phyloP scores from a whole-genome alignment of 2,797 vertebrate species.

The Labeo calbasu region DNA sequence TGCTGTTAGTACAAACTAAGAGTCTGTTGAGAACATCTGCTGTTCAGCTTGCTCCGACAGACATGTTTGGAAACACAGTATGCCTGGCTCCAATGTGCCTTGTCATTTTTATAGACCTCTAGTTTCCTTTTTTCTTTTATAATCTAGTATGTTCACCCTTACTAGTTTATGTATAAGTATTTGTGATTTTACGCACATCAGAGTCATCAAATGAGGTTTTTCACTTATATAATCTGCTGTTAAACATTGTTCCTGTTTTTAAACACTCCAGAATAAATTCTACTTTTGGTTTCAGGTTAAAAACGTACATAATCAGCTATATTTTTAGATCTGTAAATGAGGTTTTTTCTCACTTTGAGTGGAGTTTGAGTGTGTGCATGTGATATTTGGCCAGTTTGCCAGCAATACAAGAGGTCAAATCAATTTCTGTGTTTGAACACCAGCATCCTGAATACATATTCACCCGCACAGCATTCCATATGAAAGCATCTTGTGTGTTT shows the following conservation, averaged over 20 bases:
- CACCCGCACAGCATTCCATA: conserved; percentile 30
- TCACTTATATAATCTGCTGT: conserved; percentile 6
- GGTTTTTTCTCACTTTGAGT: background rate
- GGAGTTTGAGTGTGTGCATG: conserved; percentile 12
- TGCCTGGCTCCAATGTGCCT: conserved; percentile 32
- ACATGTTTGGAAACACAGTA: background rate
- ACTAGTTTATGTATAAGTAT: background rate
- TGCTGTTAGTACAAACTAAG: conserved; percentile 7
- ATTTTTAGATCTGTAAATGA: background rate
- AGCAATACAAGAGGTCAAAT: background rate
- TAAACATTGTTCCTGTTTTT: conserved; percentile 17
- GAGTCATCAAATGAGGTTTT: background rate
- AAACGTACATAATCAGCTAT: background rate
- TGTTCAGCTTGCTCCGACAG: background rate
- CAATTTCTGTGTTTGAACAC: background rate
- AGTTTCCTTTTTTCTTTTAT: background rate
- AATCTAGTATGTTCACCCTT: background rate
- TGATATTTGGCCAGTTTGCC: background rate
- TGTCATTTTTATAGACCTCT: conserved; percentile 4
- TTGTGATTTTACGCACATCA: background rate
- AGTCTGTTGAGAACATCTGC: background rate
- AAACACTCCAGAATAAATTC: background rate
- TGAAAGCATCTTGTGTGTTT: conserved; percentile 5
- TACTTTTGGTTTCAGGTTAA: background rate
- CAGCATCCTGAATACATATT: conserved; percentile 1